Conservation (phyloP, 1,140 invertebrate species). For the Ceratosolen fusciceps region DNA sequence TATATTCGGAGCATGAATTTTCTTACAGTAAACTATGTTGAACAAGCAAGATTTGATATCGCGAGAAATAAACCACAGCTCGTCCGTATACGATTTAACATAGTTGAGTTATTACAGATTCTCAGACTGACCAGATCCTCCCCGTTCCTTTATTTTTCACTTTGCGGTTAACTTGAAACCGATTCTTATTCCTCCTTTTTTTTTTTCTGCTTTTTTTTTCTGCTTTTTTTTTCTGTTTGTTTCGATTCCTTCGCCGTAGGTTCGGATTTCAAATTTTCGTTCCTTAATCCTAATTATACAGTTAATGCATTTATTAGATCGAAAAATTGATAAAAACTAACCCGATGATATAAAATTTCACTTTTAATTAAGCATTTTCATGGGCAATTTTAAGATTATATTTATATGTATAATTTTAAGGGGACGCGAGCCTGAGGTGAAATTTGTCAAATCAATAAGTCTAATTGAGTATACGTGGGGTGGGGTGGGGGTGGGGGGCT, state of each 20-base stretch:
- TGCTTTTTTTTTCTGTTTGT: too few species aligned
- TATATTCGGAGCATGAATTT: background rate
- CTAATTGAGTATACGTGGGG: too few species aligned
- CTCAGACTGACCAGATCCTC: background rate
- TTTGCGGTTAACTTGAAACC: constrained; percentile 20
- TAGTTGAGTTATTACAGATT: constrained; percentile 23
- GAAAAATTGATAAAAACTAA: too few species aligned
- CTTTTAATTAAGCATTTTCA: too few species aligned
- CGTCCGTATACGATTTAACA: background rate
- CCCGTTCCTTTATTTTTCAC: background rate
- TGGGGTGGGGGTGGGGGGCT: too few species aligned
- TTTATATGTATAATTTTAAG: too few species aligned
- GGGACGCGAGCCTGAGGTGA: too few species aligned
- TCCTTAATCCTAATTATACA: background rate
- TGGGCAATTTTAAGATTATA: too few species aligned
- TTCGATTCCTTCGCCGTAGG: too few species aligned
- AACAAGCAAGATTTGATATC: background rate
- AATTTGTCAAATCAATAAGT: too few species aligned
- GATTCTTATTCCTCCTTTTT: constrained; percentile 21
- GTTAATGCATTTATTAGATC: background rate
- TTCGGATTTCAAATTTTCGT: background rate
- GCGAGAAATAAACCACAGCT: constrained; percentile 14
- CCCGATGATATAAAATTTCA: too few species aligned
- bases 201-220: too few species aligned
- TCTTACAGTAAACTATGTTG: constrained; percentile 8